phyloP scores from a whole-genome alignment of 1,140 invertebrate genomes.

The Ptiloglossa arizonensis region DNA sequence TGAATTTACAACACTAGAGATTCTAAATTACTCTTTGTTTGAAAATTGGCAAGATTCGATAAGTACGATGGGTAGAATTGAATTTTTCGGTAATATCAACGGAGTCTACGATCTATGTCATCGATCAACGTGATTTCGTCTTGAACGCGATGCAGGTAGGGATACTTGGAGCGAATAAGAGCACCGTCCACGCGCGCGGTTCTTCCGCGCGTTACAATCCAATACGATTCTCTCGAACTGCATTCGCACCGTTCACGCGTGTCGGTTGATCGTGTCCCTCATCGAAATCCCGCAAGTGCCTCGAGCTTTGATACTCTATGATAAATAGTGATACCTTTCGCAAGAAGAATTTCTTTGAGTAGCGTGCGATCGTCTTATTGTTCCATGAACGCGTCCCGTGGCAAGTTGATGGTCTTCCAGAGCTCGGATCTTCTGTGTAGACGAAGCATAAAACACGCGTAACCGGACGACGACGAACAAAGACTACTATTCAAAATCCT shows the following conservation, averaged over 20 bases:
- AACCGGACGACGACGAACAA: constrained; percentile 22
- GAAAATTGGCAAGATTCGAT: too few relatives aligned
- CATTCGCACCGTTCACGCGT: neutral
- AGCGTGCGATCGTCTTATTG: constrained; percentile 50
- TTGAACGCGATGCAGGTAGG: too few relatives aligned
- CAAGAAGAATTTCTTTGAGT: constrained; percentile 43
- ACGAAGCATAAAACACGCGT: constrained; percentile 31
- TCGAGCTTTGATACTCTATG: constrained; percentile 34
- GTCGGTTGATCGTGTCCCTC: too few relatives aligned
- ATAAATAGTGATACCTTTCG: constrained; percentile 55
- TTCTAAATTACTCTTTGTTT: too few relatives aligned
- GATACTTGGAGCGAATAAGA: neutral
- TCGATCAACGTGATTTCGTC: too few relatives aligned
- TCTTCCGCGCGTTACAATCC: neutral
- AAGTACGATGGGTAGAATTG: too few relatives aligned
- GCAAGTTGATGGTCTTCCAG: constrained; percentile 35
- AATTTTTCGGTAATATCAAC: too few relatives aligned
- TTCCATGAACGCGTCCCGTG: constrained; percentile 51
- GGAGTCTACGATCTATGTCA: too few relatives aligned
- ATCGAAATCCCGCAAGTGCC: constrained; percentile 55
- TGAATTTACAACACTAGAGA: too few relatives aligned
- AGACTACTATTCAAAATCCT: neutral
- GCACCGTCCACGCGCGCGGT: too few relatives aligned
- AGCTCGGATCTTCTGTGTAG: constrained; percentile 29
- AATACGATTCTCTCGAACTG: neutral